Percentiles rank a stretch among this genome's conserved stretches.
These are phyloP conservation scores for Pachyramphus minor DNA, from an alignment of 2,113 vertebrate genomes.

Conservation along the genomic window DNA sequence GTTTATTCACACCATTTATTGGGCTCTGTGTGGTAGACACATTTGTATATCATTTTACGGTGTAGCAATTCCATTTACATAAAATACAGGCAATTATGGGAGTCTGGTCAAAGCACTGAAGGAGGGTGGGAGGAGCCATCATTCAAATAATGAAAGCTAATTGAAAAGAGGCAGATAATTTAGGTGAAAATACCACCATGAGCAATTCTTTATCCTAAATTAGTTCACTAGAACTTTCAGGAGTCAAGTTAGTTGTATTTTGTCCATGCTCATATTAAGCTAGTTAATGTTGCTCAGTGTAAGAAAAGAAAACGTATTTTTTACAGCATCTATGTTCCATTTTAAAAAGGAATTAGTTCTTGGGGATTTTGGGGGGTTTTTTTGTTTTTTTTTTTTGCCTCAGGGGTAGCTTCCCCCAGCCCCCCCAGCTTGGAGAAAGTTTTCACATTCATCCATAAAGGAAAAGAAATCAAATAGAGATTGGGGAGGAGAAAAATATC, in stretches of 20 bases:
- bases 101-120: neutral
- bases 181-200: neutral
- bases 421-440: neutral
- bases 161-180: slow-evolving; percentile 21
- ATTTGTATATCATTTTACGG: slow-evolving; percentile 71
- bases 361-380: neutral
- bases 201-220: neutral
- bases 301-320: neutral
- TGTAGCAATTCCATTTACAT: slow-evolving; percentile 66
- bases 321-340: neutral
- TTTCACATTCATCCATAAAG: neutral
- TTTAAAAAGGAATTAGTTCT: neutral
- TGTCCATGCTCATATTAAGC: neutral
- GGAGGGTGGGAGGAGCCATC: neutral
- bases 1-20: slow-evolving; percentile 41
- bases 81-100: slow-evolving; percentile 49
- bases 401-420: neutral
- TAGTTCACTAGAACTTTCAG: neutral
- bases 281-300: neutral
- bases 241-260: neutral
- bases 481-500: neutral
- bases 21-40: slow-evolving; percentile 42
- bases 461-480: neutral
- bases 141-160: slow-evolving; percentile 7
- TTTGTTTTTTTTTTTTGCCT: neutral